Evolutionary conservation across 2,797 vertebrate genomes (phyloP).

Genomic region (Siniperca obscura): DNA sequence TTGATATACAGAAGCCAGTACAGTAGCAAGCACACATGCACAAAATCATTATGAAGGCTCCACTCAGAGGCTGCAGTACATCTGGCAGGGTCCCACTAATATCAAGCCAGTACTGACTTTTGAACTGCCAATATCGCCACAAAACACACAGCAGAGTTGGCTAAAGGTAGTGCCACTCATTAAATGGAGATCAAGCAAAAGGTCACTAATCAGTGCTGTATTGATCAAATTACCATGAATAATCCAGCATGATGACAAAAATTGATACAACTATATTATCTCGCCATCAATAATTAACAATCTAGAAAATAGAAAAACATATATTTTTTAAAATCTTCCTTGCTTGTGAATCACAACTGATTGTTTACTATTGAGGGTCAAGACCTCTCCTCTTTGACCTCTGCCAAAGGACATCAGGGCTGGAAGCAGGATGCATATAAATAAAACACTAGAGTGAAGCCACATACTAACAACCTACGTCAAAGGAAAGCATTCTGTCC

Average conservation of each 20-base stretch:
- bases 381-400: conserved; percentile 4
- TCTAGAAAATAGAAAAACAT: neutral
- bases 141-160: conserved; percentile 19
- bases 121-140: conserved; percentile 7
- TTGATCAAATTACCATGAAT: neutral
- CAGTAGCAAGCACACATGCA: neutral
- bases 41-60: neutral
- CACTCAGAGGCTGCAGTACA: neutral
- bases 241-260: neutral
- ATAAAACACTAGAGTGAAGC: neutral
- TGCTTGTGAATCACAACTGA: neutral
- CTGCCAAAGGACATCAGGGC: conserved; percentile 4
- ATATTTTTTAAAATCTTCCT: neutral
- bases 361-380: neutral
- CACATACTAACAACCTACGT: neutral
- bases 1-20: neutral
- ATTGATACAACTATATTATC: neutral
- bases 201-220: conserved; percentile 5
- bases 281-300: neutral
- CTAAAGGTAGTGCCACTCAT: neutral
- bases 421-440: conserved; percentile 14
- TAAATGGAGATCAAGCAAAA: conserved; percentile 11
- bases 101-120: neutral
- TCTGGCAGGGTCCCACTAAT: neutral
- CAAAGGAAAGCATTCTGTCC: neutral